These are phyloP conservation scores for Phyllotis vaccarum DNA, from an alignment of 2,797 vertebrate species.

Conservation along the genomic window DNA sequence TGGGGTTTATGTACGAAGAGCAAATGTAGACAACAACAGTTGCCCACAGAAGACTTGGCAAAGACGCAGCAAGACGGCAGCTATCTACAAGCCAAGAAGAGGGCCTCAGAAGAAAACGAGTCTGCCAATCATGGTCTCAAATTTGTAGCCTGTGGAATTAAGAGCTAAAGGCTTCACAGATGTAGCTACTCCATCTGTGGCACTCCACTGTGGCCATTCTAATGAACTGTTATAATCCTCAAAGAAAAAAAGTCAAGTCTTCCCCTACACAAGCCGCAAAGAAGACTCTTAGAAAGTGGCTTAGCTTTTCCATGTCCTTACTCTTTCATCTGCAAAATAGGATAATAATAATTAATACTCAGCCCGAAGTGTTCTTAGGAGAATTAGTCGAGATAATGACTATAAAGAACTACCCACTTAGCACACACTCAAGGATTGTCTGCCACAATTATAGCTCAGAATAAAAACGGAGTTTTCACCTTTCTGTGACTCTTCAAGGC, in stretches of 20 bases:
- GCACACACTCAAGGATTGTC: neutral
- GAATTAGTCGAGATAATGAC: slow-evolving; percentile 37
- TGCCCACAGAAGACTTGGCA: neutral
- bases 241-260: neutral
- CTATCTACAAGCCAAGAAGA: neutral
- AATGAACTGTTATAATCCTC: neutral
- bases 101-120: neutral
- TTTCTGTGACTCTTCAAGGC: neutral
- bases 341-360: slow-evolving; percentile 62
- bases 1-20: neutral
- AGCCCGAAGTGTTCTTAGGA: slow-evolving; percentile 14
- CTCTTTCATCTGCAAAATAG: slow-evolving; percentile 50
- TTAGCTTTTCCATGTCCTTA: neutral
- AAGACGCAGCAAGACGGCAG: neutral
- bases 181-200: neutral
- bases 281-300: neutral
- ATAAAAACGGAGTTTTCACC: slow-evolving; percentile 33
- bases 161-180: slow-evolving; percentile 1
- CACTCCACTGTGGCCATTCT: neutral
- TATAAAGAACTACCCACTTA: slow-evolving; percentile 6
- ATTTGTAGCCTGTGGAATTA: neutral
- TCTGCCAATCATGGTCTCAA: neutral
- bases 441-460: neutral
- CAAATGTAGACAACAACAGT: neutral
- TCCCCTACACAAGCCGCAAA: neutral